Percentiles rank a stretch among this genome's conserved stretches.
These are phyloP conservation scores for Adrianichthys oophorus DNA, from an alignment of 2,797 vertebrate genomes.

Conservation along the genomic window DNA sequence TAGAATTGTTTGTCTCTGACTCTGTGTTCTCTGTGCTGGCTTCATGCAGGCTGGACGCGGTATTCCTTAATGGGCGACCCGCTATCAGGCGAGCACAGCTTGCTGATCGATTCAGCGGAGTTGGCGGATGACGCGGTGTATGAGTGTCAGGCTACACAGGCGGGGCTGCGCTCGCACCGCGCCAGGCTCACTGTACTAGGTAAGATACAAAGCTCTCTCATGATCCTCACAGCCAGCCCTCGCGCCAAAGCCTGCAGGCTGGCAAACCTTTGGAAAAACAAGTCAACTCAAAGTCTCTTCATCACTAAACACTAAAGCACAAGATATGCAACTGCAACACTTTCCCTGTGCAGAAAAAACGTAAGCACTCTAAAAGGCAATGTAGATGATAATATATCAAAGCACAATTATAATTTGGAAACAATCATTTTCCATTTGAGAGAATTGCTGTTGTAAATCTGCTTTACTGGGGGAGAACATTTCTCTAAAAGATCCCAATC, in stretches of 20 bases:
- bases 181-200: slow-evolving; percentile 87
- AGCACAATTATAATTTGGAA: background rate
- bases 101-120: slow-evolving; percentile 86
- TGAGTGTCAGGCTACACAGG: slow-evolving; percentile 92
- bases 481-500: slow-evolving; percentile 46
- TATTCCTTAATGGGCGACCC: slow-evolving; percentile 88
- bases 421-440: background rate
- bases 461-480: slow-evolving; percentile 56
- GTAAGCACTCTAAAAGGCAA: slow-evolving; percentile 14
- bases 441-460: slow-evolving; percentile 37
- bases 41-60: slow-evolving; percentile 85
- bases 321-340: slow-evolving; percentile 22
- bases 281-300: slow-evolving; percentile 50
- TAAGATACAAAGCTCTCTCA: slow-evolving; percentile 73
- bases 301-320: slow-evolving; percentile 34
- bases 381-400: slow-evolving; percentile 6
- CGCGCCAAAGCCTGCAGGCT: slow-evolving; percentile 49
- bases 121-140: slow-evolving; percentile 88
- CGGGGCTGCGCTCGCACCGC: slow-evolving; percentile 85
- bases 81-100: slow-evolving; percentile 86
- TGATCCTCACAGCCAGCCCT: slow-evolving; percentile 56
- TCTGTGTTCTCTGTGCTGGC: slow-evolving; percentile 62
- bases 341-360: background rate
- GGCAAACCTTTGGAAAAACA: slow-evolving; percentile 38
- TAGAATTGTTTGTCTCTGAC: slow-evolving; percentile 63